Percentiles rank a stretch among this genome's conserved stretches.
Conservation (phyloP, 2,797 vertebrate species). For the Semaprochilodus insignis region DNA sequence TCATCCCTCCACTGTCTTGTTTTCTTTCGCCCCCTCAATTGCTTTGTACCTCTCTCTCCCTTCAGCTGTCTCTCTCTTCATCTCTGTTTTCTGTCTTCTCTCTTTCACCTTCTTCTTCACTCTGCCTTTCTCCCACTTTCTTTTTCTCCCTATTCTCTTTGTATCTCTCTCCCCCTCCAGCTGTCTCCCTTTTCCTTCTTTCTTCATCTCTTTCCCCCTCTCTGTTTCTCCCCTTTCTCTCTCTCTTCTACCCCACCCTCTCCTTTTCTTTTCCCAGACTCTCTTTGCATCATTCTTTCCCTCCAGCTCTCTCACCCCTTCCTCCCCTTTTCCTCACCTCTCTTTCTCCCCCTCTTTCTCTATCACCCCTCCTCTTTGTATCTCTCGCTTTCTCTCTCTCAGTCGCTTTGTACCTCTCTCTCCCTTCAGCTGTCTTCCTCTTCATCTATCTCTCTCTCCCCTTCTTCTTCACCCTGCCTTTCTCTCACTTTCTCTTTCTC, state of each 20-base stretch:
- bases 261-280: background rate
- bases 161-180: background rate
- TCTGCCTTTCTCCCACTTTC: background rate
- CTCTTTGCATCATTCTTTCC: background rate
- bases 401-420: background rate
- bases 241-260: background rate
- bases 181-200: background rate
- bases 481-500: conserved; percentile 24
- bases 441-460: background rate
- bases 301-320: background rate
- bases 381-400: background rate
- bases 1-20: background rate
- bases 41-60: background rate
- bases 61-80: background rate
- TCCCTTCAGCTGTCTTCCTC: conserved; percentile 24
- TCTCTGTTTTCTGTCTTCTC: background rate
- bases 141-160: background rate
- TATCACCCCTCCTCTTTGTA: background rate
- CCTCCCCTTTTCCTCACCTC: background rate
- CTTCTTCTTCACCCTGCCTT: background rate
- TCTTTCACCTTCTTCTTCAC: background rate
- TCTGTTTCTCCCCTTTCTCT: background rate
- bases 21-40: background rate
- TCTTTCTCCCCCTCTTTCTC: conserved; percentile 8
- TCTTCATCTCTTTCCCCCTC: background rate